Percentiles rank a stretch among this genome's conserved stretches.
These are phyloP conservation scores for Phrynocephalus forsythii DNA, from an alignment of 2,797 vertebrate genomes.

Conservation along the genomic window DNA sequence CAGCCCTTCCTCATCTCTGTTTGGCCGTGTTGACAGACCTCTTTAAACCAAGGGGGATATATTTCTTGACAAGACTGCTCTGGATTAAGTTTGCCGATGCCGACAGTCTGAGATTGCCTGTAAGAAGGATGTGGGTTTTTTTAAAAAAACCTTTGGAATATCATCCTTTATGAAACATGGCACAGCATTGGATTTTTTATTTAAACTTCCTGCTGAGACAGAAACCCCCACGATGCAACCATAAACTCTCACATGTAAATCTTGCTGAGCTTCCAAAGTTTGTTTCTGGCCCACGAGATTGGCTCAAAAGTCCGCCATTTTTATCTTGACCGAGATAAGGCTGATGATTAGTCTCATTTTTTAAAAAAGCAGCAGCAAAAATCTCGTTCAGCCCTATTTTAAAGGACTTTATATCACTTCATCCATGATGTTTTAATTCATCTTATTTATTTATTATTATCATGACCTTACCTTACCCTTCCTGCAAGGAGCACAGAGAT, in stretches of 20 bases:
- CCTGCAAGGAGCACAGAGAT: not conserved
- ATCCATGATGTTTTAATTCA: too few relatives aligned
- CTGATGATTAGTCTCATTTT: not conserved
- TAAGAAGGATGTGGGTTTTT: not conserved
- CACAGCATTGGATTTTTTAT: not conserved
- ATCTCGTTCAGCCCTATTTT: not conserved
- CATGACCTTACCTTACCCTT: not conserved
- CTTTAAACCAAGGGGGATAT: not conserved
- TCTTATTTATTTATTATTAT: too few relatives aligned
- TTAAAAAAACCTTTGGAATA: not conserved
- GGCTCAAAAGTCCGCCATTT: not conserved
- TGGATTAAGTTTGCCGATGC: not conserved
- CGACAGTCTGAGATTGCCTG: not conserved
- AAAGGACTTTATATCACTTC: not conserved
- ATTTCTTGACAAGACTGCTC: not conserved
- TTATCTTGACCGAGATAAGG: not conserved
- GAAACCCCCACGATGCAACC: not conserved
- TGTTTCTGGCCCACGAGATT: conserved; percentile 16
- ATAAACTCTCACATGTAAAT: conserved; percentile 6
- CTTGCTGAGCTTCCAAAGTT: not conserved
- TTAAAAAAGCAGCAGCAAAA: not conserved
- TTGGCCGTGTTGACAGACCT: not conserved
- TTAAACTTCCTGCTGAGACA: not conserved
- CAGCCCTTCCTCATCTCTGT: conserved; percentile 5
- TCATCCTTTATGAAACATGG: not conserved